Conservation (phyloP, 2,888 invertebrate genomes). For the Pyrochroa serraticornis region DNA sequence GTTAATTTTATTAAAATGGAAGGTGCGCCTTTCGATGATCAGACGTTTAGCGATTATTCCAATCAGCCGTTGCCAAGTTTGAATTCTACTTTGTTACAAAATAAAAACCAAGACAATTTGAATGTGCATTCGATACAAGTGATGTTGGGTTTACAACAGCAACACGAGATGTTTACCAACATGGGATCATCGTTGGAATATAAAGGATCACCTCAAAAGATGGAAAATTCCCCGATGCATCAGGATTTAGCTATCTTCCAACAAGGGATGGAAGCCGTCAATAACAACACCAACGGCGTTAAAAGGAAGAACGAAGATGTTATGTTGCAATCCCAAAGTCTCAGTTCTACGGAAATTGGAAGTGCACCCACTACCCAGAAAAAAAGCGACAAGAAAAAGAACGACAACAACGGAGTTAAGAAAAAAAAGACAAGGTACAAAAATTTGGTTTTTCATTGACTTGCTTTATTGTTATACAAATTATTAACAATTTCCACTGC, state of each 20-base stretch:
- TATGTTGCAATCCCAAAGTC: constrained; percentile 58
- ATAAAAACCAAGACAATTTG: constrained; percentile 56
- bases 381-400: constrained; percentile 79
- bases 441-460: too few relatives aligned
- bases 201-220: constrained; percentile 59
- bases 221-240: constrained; percentile 58
- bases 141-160: constrained; percentile 68
- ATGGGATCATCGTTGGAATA: constrained; percentile 59
- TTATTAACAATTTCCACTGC: too few relatives aligned
- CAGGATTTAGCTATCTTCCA: constrained; percentile 56
- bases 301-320: constrained; percentile 56
- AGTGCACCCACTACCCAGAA: constrained; percentile 59
- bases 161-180: constrained; percentile 57
- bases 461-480: too few relatives aligned
- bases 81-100: constrained; percentile 53
- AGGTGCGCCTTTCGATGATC: constrained; percentile 75
- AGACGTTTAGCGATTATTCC: constrained; percentile 78
- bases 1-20: constrained; percentile 66
- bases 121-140: constrained; percentile 71
- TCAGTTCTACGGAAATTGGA: constrained; percentile 54
- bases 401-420: constrained; percentile 84
- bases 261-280: constrained; percentile 46
- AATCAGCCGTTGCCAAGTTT: constrained; percentile 60
- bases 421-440: constrained; percentile 89
- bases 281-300: constrained; percentile 39